Percentiles rank a stretch among this genome's conserved stretches.
These are phyloP conservation scores for Phrynosoma platyrhinos DNA, from an alignment of 2,113 vertebrate species.

Conservation along the genomic window DNA sequence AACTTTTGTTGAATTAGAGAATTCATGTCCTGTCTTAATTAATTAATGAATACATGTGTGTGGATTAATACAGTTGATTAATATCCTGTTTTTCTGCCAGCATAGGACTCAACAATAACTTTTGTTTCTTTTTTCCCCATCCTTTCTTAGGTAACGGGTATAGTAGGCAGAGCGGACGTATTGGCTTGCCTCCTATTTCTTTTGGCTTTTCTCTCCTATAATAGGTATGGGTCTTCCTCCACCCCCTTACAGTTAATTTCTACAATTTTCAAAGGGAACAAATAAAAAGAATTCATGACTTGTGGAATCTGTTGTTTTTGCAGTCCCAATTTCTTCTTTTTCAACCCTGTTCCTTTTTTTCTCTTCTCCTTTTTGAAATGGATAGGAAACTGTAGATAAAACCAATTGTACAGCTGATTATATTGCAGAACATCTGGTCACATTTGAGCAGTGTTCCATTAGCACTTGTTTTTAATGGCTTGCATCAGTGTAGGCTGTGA, in stretches of 20 bases:
- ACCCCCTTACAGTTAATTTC: neutral
- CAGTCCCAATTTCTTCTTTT: neutral
- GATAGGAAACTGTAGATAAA: neutral
- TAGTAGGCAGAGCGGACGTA: constrained; percentile 96
- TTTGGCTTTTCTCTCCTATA: constrained; percentile 95
- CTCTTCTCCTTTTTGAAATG: neutral
- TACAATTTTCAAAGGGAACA: neutral
- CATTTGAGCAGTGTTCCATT: neutral
- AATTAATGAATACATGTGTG: no score
- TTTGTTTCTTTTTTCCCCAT: constrained; percentile 13
- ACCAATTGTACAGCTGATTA: neutral
- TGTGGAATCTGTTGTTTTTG: neutral
- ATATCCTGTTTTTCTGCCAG: no score
- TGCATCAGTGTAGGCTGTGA: neutral
- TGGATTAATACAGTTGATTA: no score
- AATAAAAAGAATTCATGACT: neutral
- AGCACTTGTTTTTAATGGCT: neutral
- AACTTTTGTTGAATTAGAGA: no score
- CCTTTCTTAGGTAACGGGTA: constrained; percentile 90
- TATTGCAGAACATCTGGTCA: neutral
- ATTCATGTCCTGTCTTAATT: no score
- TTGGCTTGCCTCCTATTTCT: constrained; percentile 93
- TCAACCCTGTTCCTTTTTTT: neutral
- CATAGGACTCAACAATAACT: neutral
- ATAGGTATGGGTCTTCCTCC: constrained; percentile 80